A percentile compares a stretch with the other conserved stretches of the same genome.
Conservation (phyloP, 2,797 vertebrate species). For the Pipistrellus pipistrellus region DNA sequence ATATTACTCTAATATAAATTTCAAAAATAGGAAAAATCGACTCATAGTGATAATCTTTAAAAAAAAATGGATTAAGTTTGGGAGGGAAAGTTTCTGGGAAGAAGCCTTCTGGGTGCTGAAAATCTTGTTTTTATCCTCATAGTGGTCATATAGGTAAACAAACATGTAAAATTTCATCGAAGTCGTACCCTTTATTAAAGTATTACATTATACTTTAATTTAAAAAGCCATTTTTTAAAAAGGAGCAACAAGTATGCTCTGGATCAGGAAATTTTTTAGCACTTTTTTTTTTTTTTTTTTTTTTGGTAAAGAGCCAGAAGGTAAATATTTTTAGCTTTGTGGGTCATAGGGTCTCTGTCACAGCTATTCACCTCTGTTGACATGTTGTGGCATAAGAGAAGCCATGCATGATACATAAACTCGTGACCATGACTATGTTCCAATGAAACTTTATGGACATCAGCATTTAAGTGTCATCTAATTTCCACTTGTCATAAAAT, state of each 20-base stretch:
- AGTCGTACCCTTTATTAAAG: conserved; percentile 5
- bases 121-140: background rate
- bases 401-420: background rate
- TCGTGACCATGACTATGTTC: background rate
- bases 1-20: background rate
- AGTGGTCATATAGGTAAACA: background rate
- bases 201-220: background rate
- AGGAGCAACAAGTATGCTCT: conserved; percentile 4
- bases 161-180: background rate
- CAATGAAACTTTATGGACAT: background rate
- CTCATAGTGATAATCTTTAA: background rate
- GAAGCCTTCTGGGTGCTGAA: background rate
- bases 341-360: background rate
- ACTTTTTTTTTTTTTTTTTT: background rate
- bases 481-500: conserved; percentile 5
- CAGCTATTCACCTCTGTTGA: background rate
- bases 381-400: background rate
- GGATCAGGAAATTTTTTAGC: background rate
- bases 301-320: background rate
- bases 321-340: background rate
- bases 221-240: conserved; percentile 8
- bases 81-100: background rate
- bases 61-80: conserved; percentile 1
- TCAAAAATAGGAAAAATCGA: conserved; percentile 4
- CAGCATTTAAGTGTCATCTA: conserved; percentile 10